Evolutionary conservation across 1,140 invertebrate genomes (phyloP).

Genomic region (Halyomorpha halys): DNA sequence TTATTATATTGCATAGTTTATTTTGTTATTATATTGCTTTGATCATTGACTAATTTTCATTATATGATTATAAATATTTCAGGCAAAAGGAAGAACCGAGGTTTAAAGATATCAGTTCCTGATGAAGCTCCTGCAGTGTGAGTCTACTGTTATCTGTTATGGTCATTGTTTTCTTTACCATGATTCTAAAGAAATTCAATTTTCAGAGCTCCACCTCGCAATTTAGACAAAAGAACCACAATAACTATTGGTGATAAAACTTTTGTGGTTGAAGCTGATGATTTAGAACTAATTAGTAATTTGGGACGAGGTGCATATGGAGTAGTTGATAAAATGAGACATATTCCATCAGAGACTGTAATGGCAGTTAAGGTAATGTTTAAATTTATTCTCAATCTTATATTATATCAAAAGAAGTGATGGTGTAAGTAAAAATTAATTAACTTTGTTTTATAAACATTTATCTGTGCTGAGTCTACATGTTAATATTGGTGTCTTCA

Average conservation of each 20-base stretch:
- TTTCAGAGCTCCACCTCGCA: slow-evolving; percentile 59
- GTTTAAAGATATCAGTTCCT: background rate
- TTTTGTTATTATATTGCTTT: no score
- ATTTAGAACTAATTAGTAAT: slow-evolving; percentile 74
- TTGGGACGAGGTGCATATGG: slow-evolving; percentile 92
- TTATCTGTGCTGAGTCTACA: no score
- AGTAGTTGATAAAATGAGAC: slow-evolving; percentile 91
- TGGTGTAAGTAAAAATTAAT: no score
- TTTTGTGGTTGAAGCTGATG: slow-evolving; percentile 85
- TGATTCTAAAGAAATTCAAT: background rate
- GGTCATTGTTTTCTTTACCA: background rate
- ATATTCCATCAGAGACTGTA: slow-evolving; percentile 73
- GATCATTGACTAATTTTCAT: no score
- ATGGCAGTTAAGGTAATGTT: slow-evolving; percentile 85
- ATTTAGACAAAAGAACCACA: slow-evolving; percentile 73
- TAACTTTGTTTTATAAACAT: no score
- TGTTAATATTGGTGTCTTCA: no score
- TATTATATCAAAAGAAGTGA: slow-evolving; percentile 83
- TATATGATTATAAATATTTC: background rate
- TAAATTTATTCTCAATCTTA: slow-evolving; percentile 78
- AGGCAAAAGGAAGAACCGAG: background rate
- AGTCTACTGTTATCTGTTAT: background rate
- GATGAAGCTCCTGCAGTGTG: slow-evolving; percentile 7
- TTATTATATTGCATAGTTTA: no score
- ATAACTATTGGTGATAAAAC: slow-evolving; percentile 76